Base-by-base conservation (phyloP, 2,888 invertebrate species). In the Eudasyphora cyanicolor region DNA sequence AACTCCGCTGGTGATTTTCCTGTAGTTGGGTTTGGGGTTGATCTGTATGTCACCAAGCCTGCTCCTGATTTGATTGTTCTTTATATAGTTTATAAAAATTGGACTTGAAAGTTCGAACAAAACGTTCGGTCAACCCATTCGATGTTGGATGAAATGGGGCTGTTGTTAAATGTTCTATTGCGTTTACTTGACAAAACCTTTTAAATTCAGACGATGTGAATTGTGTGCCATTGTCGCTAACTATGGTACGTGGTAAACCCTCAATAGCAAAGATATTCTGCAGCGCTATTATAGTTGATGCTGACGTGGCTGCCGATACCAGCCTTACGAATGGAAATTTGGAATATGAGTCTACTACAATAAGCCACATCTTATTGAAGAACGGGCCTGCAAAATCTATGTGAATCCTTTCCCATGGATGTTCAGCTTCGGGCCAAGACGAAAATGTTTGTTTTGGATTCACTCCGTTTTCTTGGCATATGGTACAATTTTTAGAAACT, bases 81-180 rank as follows among this genome's bases (percentile, higher is more conserved):
- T n/a, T n/a, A n/a, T n/a, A n/a, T n/a, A 32, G 4, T 32, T 32
- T 32, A 4, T 4, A 32, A 32, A 32, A 32, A 8, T 8, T 32
- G 4, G 4, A 4, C 32, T 32, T 32, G 32, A 32, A 32, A 4
- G 32, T 32, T 8, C 32, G 4, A 4, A 32, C 32, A 32, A 8
- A 6, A 6, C 32, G 4, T 32, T 32, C 32, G 4, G 32, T 8
- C 32, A 32, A 32, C 5, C 74, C 57, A 70, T 80, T 75, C 12
- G 76, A 82, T 10, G 77, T 32, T n/a, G 57, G 69, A 17, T 74
- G 69, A 77, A 78, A 82, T 35, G 75, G 75, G 27, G 78, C 70
- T 38, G 57, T 75, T 32, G 69, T 70, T 4, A 70, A 27, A n/a
- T 78, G 78, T 51, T 75, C 17, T 67, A 82, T 82, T 10, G 54